These are phyloP conservation scores for Acanthosepion lycidas DNA, from an alignment of 2,888 invertebrate genomes.

Conservation along the genomic window DNA sequence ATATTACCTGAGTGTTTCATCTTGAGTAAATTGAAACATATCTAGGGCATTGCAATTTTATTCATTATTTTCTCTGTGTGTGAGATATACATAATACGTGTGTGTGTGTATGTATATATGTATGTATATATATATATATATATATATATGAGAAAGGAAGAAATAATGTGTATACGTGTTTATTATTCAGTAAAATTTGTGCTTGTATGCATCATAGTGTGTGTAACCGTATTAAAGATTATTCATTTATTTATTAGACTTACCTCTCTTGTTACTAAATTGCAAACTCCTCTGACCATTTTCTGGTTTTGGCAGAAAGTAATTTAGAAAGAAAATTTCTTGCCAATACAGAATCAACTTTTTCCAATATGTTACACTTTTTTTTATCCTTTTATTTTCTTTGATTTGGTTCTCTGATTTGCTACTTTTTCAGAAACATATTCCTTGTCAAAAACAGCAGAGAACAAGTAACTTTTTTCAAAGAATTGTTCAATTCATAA, in stretches of 20 bases:
- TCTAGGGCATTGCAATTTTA: too few relatives aligned
- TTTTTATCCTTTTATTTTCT: background rate
- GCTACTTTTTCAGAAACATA: background rate
- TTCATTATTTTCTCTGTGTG: too few relatives aligned
- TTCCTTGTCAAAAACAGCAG: slow-evolving; percentile 8
- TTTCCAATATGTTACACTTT: background rate
- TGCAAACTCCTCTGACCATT: slow-evolving; percentile 14
- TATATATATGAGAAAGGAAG: too few relatives aligned
- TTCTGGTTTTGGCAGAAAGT: slow-evolving; percentile 1
- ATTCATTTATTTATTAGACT: background rate
- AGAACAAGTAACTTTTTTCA: background rate
- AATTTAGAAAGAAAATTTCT: background rate
- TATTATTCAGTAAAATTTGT: background rate
- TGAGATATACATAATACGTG: too few relatives aligned
- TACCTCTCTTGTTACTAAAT: background rate
- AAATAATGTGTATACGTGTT: too few relatives aligned
- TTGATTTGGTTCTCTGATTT: background rate
- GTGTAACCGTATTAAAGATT: background rate
- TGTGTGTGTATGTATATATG: too few relatives aligned
- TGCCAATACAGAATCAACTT: background rate
- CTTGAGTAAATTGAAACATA: too few relatives aligned
- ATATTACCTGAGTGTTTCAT: too few relatives aligned
- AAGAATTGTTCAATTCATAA: background rate
- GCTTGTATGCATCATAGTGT: background rate
- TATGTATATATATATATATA: too few relatives aligned